Evolutionary conservation across 2,888 invertebrate species (phyloP).

Genomic region (Acholoe squamosa): DNA sequence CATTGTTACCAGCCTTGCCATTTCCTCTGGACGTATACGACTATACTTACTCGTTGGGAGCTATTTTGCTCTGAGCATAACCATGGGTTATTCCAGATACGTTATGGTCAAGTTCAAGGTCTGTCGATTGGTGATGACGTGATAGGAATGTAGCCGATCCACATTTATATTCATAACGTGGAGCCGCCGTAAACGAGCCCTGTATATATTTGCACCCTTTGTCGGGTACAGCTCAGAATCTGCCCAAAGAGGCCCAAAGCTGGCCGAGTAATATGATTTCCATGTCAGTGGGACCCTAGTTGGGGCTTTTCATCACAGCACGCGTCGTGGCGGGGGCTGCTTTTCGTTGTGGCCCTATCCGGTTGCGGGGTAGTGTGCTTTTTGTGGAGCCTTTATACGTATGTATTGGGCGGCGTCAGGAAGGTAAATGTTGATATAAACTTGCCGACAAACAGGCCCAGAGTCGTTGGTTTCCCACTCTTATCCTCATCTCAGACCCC

Average conservation of each 20-base stretch:
- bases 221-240: neutral
- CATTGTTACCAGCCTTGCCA: no score
- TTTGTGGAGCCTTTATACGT: neutral
- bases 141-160: neutral
- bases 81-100: no score
- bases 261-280: conserved; percentile 3
- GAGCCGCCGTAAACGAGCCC: neutral
- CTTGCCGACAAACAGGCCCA: conserved; percentile 44
- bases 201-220: neutral
- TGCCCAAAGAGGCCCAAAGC: neutral
- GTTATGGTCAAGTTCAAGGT: no score
- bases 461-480: neutral
- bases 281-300: neutral
- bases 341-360: neutral
- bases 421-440: conserved; percentile 53
- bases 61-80: no score
- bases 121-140: neutral
- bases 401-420: conserved; percentile 39
- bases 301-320: conserved; percentile 17
- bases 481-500: neutral
- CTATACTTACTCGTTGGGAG: no score
- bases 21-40: no score
- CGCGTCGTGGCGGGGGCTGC: neutral
- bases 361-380: conserved; percentile 24
- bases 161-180: neutral